These are phyloP conservation scores for Stegana nigrithorax DNA, from an alignment of 2,888 invertebrate genomes.

Conservation along the genomic window DNA sequence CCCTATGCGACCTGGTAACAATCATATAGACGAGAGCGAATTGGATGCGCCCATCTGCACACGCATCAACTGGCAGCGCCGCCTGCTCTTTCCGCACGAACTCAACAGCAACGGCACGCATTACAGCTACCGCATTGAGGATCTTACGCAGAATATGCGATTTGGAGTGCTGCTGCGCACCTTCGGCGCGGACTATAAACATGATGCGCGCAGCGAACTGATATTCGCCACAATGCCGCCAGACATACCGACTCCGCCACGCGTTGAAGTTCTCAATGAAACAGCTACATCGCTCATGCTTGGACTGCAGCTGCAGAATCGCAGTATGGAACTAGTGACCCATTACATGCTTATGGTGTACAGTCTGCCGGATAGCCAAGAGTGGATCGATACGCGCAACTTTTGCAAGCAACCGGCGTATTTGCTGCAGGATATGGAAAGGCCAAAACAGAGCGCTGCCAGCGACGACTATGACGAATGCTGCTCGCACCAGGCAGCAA, in stretches of 20 bases:
- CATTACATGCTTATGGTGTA: conserved; percentile 65
- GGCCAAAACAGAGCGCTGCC: conserved; percentile 20
- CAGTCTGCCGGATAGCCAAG: conserved; percentile 59
- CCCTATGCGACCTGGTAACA: conserved; percentile 29
- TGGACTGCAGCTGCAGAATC: conserved; percentile 70
- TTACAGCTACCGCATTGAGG: conserved; percentile 61
- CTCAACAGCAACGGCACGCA: conserved; percentile 42
- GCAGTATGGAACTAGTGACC: conserved; percentile 59
- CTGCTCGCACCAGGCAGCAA: conserved; percentile 48
- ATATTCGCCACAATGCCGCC: conserved; percentile 72
- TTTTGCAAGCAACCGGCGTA: conserved; percentile 67
- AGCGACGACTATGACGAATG: conserved; percentile 57
- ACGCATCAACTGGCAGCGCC: conserved; percentile 59
- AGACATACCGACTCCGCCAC: conserved; percentile 70
- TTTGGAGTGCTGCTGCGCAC: conserved; percentile 83
- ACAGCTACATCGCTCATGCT: conserved; percentile 68
- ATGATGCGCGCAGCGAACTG: conserved; percentile 65
- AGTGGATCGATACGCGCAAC: conserved; percentile 69
- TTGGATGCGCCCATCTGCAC: conserved; percentile 55
- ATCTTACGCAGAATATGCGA: conserved; percentile 75
- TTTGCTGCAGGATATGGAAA: conserved; percentile 37
- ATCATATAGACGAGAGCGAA: conserved; percentile 47
- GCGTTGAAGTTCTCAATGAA: conserved; percentile 52
- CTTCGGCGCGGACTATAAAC: conserved; percentile 69
- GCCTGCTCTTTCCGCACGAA: conserved; percentile 48